Percentiles rank a stretch among this genome's conserved stretches.
phyloP scores from a whole-genome alignment of 2,797 vertebrate species.

The Botia kubotai region DNA sequence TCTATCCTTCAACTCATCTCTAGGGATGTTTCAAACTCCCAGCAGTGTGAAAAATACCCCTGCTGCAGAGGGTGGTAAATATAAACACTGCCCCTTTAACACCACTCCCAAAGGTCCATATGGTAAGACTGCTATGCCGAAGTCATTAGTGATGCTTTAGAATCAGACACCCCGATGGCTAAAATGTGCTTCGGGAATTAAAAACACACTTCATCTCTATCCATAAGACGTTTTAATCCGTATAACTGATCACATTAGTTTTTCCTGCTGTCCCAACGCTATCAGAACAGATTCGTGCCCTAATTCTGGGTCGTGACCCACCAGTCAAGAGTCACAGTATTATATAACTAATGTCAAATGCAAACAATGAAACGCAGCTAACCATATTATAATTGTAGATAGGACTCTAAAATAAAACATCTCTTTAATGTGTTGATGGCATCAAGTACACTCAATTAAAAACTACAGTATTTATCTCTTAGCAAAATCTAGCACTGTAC shows the following conservation, averaged over 20 bases:
- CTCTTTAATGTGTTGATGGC: too few species aligned
- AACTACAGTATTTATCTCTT: too few species aligned
- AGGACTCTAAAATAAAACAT: too few species aligned
- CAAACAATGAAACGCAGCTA: too few species aligned
- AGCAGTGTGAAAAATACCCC: conserved; percentile 59
- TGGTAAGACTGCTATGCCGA: conserved; percentile 59
- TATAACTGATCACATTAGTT: neutral
- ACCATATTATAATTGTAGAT: too few species aligned
- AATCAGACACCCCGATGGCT: conserved; percentile 14
- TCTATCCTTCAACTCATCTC: neutral
- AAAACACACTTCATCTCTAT: conserved; percentile 1
- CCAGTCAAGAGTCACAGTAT: too few species aligned
- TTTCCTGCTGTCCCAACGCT: too few species aligned
- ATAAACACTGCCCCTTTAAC: conserved; percentile 65
- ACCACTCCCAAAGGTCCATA: conserved; percentile 16
- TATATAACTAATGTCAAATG: too few species aligned
- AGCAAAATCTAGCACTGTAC: too few species aligned
- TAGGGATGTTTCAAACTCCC: conserved; percentile 17
- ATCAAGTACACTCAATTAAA: too few species aligned
- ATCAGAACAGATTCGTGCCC: too few species aligned
- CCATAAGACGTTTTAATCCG: neutral
- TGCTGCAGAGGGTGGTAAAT: conserved; percentile 63
- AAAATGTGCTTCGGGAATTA: neutral
- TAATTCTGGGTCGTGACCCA: too few species aligned
- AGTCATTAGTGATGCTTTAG: conserved; percentile 71